Conservation (phyloP, 2,888 invertebrate genomes). For the Caenorhabditis zanzibari region DNA sequence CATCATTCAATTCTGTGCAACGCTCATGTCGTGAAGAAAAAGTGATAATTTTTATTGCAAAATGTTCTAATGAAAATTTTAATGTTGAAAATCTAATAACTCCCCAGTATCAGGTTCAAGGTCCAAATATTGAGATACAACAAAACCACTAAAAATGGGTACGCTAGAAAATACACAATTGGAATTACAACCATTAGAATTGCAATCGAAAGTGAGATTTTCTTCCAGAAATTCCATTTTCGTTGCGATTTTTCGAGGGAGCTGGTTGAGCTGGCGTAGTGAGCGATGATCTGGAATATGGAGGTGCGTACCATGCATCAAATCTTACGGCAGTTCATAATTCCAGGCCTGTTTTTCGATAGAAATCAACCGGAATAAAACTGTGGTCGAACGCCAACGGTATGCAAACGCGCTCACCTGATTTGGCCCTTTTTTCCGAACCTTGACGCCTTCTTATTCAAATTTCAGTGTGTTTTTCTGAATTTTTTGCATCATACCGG, state of each 20-base stretch:
- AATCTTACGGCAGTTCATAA: too few species aligned
- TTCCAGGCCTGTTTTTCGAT: too few species aligned
- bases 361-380: too few species aligned
- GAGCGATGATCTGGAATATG: neutral
- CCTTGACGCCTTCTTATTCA: too few species aligned
- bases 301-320: too few species aligned
- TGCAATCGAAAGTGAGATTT: neutral
- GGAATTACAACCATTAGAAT: neutral
- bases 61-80: too few species aligned
- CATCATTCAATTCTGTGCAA: neutral
- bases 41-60: neutral
- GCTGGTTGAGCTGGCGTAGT: neutral
- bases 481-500: too few species aligned
- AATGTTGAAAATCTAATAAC: neutral
- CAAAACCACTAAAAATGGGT: constrained; percentile 2
- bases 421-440: too few species aligned
- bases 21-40: neutral
- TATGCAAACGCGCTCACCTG: too few species aligned
- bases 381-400: too few species aligned
- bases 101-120: neutral
- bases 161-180: neutral
- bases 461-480: too few species aligned
- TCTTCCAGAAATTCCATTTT: constrained; percentile 1
- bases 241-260: neutral
- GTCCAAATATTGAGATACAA: neutral